Conservation (phyloP, 2,797 vertebrate species). For the Acanthornis magna region DNA sequence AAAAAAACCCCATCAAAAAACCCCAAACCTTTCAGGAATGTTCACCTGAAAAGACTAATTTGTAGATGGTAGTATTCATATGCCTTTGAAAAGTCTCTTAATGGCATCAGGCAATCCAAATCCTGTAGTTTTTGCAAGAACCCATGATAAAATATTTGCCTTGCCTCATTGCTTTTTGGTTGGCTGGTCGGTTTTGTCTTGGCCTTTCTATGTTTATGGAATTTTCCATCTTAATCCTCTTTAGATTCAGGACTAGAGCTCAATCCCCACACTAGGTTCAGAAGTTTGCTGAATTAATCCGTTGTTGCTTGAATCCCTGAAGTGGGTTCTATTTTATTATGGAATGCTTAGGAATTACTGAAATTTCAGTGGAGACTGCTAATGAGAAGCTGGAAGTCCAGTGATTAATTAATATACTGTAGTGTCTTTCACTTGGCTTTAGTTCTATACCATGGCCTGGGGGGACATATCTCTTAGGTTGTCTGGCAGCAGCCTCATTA, state of each 20-base stretch:
- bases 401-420: conserved; percentile 13
- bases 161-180: neutral
- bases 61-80: neutral
- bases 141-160: neutral
- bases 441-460: conserved; percentile 7
- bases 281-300: neutral
- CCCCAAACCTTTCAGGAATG: neutral
- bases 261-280: neutral
- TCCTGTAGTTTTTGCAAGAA: neutral
- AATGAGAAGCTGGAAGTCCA: conserved; percentile 15
- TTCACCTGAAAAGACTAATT: neutral
- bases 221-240: neutral
- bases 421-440: conserved; percentile 4
- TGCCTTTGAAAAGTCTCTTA: neutral
- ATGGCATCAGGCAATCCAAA: neutral
- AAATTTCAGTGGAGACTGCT: neutral
- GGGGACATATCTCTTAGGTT: conserved; percentile 1
- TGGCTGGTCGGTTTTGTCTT: neutral
- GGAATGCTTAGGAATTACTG: neutral
- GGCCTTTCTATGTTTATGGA: neutral
- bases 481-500: conserved; percentile 32
- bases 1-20: neutral
- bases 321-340: neutral
- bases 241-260: neutral
- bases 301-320: neutral